A percentile compares a stretch with the other conserved stretches of the same genome.
phyloP scores from a whole-genome alignment of 2,797 vertebrate genomes.

The Oreochromis mossambicus region DNA sequence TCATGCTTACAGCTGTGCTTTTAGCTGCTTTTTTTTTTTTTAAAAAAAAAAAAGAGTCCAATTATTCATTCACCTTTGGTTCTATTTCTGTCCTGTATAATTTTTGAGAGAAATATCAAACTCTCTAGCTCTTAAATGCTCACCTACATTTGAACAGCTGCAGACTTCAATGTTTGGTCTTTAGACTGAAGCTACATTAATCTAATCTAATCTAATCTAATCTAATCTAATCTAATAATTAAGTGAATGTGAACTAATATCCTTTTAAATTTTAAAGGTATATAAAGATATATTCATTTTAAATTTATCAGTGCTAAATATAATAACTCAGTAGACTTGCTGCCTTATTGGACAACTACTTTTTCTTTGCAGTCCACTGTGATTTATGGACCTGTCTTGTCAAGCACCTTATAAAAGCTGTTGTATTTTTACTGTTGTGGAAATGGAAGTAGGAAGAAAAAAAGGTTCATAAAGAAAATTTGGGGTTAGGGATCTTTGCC shows the following conservation, averaged over 20 bases:
- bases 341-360: not conserved
- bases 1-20: not conserved
- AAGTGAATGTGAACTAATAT: not conserved
- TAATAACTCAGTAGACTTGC: not conserved
- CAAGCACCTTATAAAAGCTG: not conserved
- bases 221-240: not conserved
- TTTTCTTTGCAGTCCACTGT: not conserved
- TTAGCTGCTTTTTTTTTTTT: not conserved
- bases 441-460: not conserved
- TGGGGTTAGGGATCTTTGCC: not conserved
- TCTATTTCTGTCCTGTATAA: not conserved
- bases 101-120: not conserved
- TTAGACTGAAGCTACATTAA: not conserved
- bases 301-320: not conserved
- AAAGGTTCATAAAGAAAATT: not conserved
- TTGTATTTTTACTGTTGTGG: not conserved
- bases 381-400: not conserved
- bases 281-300: slow-evolving; percentile 2
- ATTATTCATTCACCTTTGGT: not conserved
- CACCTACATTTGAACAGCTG: not conserved
- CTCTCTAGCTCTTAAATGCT: not conserved
- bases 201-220: not conserved
- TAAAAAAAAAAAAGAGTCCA: no score
- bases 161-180: not conserved
- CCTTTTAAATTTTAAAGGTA: not conserved